A percentile compares a stretch with the other conserved stretches of the same genome.
Evolutionary conservation across 2,888 invertebrate genomes (phyloP).

Genomic region (Polydrusus tereticollis): DNA sequence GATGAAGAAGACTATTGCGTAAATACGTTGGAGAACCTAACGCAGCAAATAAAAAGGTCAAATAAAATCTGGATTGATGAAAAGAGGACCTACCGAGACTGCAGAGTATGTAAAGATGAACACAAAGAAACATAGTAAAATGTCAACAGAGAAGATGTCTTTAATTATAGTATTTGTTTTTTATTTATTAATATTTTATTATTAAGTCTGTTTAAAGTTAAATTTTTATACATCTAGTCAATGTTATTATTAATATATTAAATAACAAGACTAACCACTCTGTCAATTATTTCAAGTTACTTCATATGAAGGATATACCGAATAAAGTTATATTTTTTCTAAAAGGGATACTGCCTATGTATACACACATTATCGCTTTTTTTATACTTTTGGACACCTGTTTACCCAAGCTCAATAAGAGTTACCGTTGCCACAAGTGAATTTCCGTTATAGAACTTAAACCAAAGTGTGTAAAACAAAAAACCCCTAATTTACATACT

Average conservation of each 20-base stretch:
- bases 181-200: constrained; percentile 7
- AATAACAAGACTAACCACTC: constrained; percentile 5
- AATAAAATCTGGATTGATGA: constrained; percentile 58
- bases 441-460: too few species aligned
- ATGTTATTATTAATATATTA: constrained; percentile 4
- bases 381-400: too few species aligned
- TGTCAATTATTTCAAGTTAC: background rate
- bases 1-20: constrained; percentile 58
- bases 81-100: constrained; percentile 53
- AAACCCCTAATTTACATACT: too few species aligned
- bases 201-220: constrained; percentile 2
- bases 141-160: constrained; percentile 1
- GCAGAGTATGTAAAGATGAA: constrained; percentile 51
- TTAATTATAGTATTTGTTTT: constrained; percentile 25
- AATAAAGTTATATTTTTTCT: too few species aligned
- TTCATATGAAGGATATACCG: too few species aligned
- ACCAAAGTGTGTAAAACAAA: too few species aligned
- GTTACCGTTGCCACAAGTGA: too few species aligned
- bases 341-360: too few species aligned
- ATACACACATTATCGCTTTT: too few species aligned
- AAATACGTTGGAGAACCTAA: constrained; percentile 56
- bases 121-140: constrained; percentile 27
- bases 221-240: constrained; percentile 13
- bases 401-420: too few species aligned
- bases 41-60: constrained; percentile 56